Evolutionary conservation across 2,113 vertebrate species (phyloP), one percentile per base, ranked within the genome.

Genomic region (Echinops telfairi): DNA sequence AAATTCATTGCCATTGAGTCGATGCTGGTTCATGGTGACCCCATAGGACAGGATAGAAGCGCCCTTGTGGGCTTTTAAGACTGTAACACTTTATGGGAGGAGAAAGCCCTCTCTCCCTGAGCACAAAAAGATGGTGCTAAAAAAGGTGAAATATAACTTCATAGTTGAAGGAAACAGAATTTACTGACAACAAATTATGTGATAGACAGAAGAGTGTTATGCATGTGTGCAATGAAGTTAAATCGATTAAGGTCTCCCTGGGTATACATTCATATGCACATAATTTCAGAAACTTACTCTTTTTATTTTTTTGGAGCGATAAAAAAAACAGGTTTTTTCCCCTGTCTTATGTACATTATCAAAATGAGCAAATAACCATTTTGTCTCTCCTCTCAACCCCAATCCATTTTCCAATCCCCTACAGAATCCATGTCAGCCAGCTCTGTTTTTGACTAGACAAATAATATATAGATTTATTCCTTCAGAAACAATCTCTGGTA

Each of bases 381-480:
- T 96, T 95, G 89, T 95, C 86, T 94, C 97, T n/a, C n/a, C 66
- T 86, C n/a, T 94, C 70, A 93, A 75, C 25, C 25, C n/a, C 23
- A 23, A 79, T 86, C 53, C 60, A 76, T 66, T 89, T 93, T 80
- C 86, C 17, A 91, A 66, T 90, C 5, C 62, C 27, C 64, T 22
- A 88, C 47, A 71, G 79, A 80, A 83, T 94, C 60, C 27, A 86
- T 80, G 38, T 82, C 70, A 88, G 64, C 68, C 23, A 86, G 38
- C 70, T 77, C 40, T 92, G 90, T 88, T 92, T 93, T 92, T 86
- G 86, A 94, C 90, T 87, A 97, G 93, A 94, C 92, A 97, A 97
- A 97, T 96, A 98, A 97, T 97, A 95, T 80, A 97, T 95, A 98
- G 96, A 96, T 98, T 98, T 96, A 97, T 95, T 98, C 90, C 96